Conservation (phyloP, 2,113 vertebrate species). For the Himantopus leucocephalus region DNA sequence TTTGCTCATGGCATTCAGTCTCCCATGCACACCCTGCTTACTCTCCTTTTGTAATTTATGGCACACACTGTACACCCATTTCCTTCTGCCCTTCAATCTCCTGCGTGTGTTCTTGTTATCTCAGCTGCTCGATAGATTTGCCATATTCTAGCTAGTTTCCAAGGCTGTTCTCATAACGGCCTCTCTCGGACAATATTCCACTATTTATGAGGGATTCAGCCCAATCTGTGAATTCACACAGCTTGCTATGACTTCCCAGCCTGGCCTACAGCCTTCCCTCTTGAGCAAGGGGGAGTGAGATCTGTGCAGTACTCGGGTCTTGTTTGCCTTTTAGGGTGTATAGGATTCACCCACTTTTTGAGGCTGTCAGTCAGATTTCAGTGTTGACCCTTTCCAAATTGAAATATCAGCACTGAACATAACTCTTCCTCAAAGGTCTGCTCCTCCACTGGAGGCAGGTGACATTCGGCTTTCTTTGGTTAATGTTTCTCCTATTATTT, state of each 20-base stretch:
- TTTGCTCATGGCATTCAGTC: conserved; percentile 57
- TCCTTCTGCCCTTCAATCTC: conserved; percentile 65
- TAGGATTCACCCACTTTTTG: background rate
- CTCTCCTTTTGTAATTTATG: conserved; percentile 65
- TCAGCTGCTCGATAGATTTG: conserved; percentile 65
- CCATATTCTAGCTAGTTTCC: conserved; percentile 25
- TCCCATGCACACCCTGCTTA: conserved; percentile 66
- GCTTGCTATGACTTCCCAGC: background rate
- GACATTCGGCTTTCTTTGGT: background rate
- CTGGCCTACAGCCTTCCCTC: background rate
- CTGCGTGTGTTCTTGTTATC: conserved; percentile 68
- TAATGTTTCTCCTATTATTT: background rate
- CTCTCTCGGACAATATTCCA: background rate
- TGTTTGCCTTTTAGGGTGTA: background rate
- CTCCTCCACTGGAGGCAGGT: background rate
- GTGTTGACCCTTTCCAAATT: background rate
- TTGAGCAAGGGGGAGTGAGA: background rate
- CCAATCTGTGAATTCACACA: background rate
- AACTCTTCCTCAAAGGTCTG: background rate
- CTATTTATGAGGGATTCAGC: background rate
- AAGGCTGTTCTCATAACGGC: background rate
- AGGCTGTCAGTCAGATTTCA: background rate
- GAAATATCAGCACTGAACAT: background rate
- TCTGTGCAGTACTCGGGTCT: background rate
- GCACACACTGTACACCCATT: conserved; percentile 66